Base-by-base conservation (phyloP, 2,113 vertebrate genomes). In the Cyprinodon tularosa region DNA sequence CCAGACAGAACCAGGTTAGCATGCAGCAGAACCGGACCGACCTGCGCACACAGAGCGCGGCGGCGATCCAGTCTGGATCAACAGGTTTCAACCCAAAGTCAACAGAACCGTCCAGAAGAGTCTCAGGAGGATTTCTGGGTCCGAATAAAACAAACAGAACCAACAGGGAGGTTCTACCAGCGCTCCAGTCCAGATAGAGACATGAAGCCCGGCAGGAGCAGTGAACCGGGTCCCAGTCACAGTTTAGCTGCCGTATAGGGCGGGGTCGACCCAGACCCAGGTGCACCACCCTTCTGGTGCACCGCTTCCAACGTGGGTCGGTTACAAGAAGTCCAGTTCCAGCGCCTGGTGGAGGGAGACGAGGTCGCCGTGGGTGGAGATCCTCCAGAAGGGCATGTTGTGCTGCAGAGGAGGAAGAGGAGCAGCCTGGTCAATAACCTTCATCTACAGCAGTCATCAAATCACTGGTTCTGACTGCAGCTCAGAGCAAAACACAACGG, bases 311-410 rank as follows among this genome's bases (percentile, higher is more conserved):
- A 3, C 37, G 38, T 2, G 67, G 12, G 6, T 17, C 15, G 0
- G 22, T 94, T 96, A 99, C 93, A 99, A 94, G 91, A 99, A 99
- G 94, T 99, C 98, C 89, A 99, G 92, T 86, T 99, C 97, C 20
- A 99, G 94, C 86, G 98, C 98, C 90, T 99, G 98, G 90, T 98
- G 96, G 62, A 99, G 96, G 66, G 97, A 98, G 82, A 97, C 94
- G 0, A 99, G 96, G 90, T 99, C 98, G 11, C 97, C 96, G 0
- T 98, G 97, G 37, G 96, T 94, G 29, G 96, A 96, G 93, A 99
- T 98, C 80, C 97, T 93, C 98, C 98, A 99, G 93, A 99, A 99
- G 0, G 98, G 98, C 97, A 99, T 99, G 90, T 98, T 99, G 95
- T 98, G 98, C 98, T 99, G 80, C 72, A 72, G 12, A 50, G 29